phyloP scores from a whole-genome alignment of 23 tunicate species.

The Oikopleura dioica region DNA sequence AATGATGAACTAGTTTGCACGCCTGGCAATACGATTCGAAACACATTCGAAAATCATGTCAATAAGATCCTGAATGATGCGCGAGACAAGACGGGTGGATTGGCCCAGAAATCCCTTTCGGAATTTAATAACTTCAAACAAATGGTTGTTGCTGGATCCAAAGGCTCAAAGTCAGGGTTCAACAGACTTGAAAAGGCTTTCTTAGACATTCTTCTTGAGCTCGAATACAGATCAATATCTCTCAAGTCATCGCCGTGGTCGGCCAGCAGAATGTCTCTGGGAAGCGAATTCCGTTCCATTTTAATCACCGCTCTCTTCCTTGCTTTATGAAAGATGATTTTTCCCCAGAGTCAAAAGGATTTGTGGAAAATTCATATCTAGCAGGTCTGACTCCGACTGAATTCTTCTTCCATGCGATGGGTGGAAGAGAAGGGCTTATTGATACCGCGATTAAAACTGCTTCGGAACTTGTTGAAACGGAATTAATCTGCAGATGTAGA shows the following conservation, averaged over 20 bases:
- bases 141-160: slow-evolving; percentile 99
- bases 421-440: slow-evolving; percentile 95
- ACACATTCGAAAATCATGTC: slow-evolving; percentile 95
- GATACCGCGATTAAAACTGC: slow-evolving; percentile 98
- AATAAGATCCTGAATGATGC: slow-evolving; percentile 98
- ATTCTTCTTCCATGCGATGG: slow-evolving; percentile 99
- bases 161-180: slow-evolving; percentile 96
- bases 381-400: slow-evolving; percentile 98
- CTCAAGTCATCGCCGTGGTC: slow-evolving; percentile 89
- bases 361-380: slow-evolving; percentile 92
- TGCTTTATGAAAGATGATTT: slow-evolving; percentile 97
- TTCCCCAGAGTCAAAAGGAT: slow-evolving; percentile 91
- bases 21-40: slow-evolving; percentile 83
- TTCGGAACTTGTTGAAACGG: no score
- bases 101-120: slow-evolving; percentile 84
- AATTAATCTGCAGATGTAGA: no score
- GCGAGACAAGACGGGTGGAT: slow-evolving; percentile 96
- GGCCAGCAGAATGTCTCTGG: slow-evolving; percentile 99
- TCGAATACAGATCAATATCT: no score
- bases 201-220: no score
- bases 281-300: slow-evolving; percentile 88
- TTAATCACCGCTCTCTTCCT: slow-evolving; percentile 72
- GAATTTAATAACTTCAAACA: slow-evolving; percentile 98
- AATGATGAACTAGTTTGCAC: slow-evolving; percentile 90
- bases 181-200: no score